These are phyloP conservation scores for Chionis minor DNA, from an alignment of 2,113 vertebrate genomes.

Conservation along the genomic window DNA sequence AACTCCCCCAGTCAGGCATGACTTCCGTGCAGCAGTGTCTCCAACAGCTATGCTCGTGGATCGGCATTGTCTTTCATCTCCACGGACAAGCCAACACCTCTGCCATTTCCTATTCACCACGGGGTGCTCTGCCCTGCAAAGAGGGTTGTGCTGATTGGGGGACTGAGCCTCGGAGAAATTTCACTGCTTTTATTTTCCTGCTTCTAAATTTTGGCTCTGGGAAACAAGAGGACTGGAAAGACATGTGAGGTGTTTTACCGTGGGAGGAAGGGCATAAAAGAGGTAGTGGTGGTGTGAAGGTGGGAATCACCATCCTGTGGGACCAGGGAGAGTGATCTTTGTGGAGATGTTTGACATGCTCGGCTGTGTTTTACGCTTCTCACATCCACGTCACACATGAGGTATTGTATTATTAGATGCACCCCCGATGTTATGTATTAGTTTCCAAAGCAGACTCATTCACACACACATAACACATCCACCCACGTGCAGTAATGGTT, in stretches of 20 bases:
- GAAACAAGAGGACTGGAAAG: neutral
- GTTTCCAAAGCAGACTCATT: constrained; percentile 66
- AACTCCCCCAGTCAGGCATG: neutral
- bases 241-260: neutral
- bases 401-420: neutral
- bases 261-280: neutral
- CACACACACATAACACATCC: constrained; percentile 68
- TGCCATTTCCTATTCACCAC: neutral
- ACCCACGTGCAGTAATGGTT: constrained; percentile 64
- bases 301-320: neutral
- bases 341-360: neutral
- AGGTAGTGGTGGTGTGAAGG: neutral
- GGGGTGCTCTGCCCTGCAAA: neutral
- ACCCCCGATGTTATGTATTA: constrained; percentile 25
- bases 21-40: neutral
- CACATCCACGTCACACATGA: neutral
- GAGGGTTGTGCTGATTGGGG: accelerated
- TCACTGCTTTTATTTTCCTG: neutral
- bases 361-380: neutral
- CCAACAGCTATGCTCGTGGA: neutral
- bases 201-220: neutral
- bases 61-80: neutral
- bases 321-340: neutral
- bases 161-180: neutral
- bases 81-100: neutral